phyloP scores from a whole-genome alignment of 2,888 invertebrate species.

The Cataglyphis altisquamis region DNA sequence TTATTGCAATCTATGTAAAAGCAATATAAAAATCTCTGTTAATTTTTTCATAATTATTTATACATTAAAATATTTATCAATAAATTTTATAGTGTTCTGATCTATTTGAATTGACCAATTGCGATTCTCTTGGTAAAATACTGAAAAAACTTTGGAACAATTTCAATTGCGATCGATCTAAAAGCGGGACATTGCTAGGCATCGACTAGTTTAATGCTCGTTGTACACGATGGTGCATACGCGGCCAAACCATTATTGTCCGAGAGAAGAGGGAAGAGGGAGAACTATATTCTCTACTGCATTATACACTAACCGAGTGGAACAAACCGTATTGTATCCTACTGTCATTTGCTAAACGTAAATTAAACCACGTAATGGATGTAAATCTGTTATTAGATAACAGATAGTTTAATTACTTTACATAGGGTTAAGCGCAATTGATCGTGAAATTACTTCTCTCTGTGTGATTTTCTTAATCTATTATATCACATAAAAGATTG shows the following conservation, averaged over 20 bases:
- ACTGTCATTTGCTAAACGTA: constrained; percentile 50
- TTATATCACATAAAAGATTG: not conserved
- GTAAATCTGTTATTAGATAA: constrained; percentile 30
- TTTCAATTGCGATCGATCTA: constrained; percentile 82
- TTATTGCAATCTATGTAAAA: not conserved
- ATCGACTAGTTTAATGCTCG: constrained; percentile 62
- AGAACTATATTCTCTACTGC: constrained; percentile 35
- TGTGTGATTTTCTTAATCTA: not conserved
- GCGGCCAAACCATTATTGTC: constrained; percentile 63
- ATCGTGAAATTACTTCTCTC: constrained; percentile 20
- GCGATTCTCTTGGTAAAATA: constrained; percentile 12
- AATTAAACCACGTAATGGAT: constrained; percentile 30
- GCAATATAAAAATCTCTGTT: not conserved
- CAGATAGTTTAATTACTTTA: constrained; percentile 36
- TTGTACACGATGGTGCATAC: constrained; percentile 58
- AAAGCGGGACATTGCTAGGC: constrained; percentile 56
- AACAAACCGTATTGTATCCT: constrained; percentile 51
- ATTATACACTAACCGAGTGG: constrained; percentile 29
- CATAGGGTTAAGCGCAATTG: not conserved
- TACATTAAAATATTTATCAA: not conserved
- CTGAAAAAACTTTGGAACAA: constrained; percentile 76
- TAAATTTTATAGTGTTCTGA: not conserved
- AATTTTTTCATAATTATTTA: not conserved
- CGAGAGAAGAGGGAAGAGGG: constrained; percentile 44
- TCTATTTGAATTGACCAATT: not conserved